Evolutionary conservation across 1,140 invertebrate genomes (phyloP), one percentile per base, ranked within the genome.

Genomic region (Drosophila sp.): DNA sequence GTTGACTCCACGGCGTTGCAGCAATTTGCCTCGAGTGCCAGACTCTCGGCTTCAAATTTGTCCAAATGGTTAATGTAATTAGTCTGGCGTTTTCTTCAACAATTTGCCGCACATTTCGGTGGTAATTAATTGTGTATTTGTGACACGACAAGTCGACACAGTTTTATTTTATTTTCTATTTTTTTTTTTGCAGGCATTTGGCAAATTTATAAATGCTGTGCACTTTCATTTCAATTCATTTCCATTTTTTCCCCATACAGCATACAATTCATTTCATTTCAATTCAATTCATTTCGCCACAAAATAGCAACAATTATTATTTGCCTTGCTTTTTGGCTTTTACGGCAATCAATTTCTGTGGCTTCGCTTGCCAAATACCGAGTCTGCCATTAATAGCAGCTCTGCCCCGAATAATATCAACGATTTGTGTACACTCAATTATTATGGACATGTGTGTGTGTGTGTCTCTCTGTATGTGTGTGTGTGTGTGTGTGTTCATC

Each of bases 341-440:
- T 76, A 76, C 58, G 72, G 74, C 74, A 77, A 77, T 77, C 74
- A 77, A 77, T 77, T 74, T 77, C 58, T 74, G 74, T 77, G 74
- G 74, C 74, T 72, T 36, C 34, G 7, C 18, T 21, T 40, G 59
- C 43, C 57, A 61, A 61, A 62, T 51, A 53, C 32, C 25, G 25
- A 48, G 25, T 54, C 40, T 50, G 34, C 53, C 69, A 72, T 50
- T 72, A 65, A 71, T 57, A 43, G 34, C 40, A 58, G 53, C 43
- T 32, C 61, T 64, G 14, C 46, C 45, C 27, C 25, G 27, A 72
- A 76, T 76, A 76, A 45, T 64, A 64, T 41, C 46, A 75, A 72
- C 72, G 67, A 59, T 58, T 64, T 70, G 41, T 69, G 48, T 73
- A 54, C 45, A 75, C 66, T 71, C 66, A 71, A 75, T 71, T 70